Base-by-base conservation (phyloP, 2,888 invertebrate species). In the Notodonta ziczac region DNA sequence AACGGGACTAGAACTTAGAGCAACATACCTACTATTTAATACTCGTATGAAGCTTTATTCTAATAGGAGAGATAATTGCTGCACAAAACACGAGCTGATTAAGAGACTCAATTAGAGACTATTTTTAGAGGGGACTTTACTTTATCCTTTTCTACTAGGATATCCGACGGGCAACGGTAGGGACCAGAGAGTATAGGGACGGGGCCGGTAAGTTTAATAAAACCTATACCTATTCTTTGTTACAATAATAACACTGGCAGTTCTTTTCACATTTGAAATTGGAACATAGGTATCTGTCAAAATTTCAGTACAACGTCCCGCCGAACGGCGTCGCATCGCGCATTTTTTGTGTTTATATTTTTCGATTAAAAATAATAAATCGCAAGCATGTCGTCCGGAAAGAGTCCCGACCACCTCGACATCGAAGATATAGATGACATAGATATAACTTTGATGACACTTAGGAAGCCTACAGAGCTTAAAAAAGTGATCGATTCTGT, bases 401-500 rank as follows among this genome's bases (percentile, higher is more conserved):
- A 68, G 63, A 39, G 67, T 3, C 76, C 80, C 2, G 83, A 85
- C 0, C 60, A 85, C 0, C 60, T 79, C 1, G 81, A 72, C 7
- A 7, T 83, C 44, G 90, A 90, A 8, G 85, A 88, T 61, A 35
- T 85, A 50, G 61, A 77, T 7, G 82, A 90, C 42, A 78, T 91
- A 7, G 85, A 89, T 56, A 87, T 82, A 51, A 87, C 87, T 7
- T 80, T 93, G 67, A 77, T 94, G 87, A 91, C 90, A 1, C 77
- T 93, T 40, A 82, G 93, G 55, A 93, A 93, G 66, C 93, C 93
- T 0, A 93, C 93, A 0, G 88, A 90, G 13, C 67, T 94, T 73
- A 90, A 90, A 74, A 91, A 91, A 83, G 88, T 94, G 14, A 86
- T 92, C 32, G 90, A 93, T 66, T 88, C 91, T 0, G 83, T 94